Base-by-base conservation (phyloP, 2,113 vertebrate genomes). In the Indicator maculatus region DNA sequence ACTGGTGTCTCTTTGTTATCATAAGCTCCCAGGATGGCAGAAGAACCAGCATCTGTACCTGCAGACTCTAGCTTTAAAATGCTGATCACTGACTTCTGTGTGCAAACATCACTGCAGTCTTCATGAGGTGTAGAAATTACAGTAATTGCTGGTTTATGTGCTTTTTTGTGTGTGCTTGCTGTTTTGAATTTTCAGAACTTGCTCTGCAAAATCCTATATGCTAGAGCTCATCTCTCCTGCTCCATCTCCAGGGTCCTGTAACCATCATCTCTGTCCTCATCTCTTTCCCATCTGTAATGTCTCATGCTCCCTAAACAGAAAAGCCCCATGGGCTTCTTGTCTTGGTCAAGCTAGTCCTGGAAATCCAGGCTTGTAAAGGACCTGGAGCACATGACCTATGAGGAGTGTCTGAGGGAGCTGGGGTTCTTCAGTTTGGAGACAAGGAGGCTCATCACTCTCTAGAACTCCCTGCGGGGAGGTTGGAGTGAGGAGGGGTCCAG, bases 1-100 rank as follows among this genome's bases (percentile, higher is more conserved):
- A 12, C 26, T 2, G 0, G 26, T 50, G 78, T 12, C 61, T 50
- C 0, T 47, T 38, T 2, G 1, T 7, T 17, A 4, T 4, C 47
- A 4, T n/a, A 20, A 67, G 58, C 52, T 64, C 61, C 20, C 11
- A 16, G 26, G 53, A 4, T 30, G 47, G 38, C 33, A 67, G 26
- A 39, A 30, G 4, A 27, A 55, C 24, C 64, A 50, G 86, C 27
- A 38, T 8, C 64, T 1, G 0, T 2, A 2, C 4, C 23, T 23
- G 47, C 59, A 93, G 73, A 6, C 12, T 67, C 65, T 12, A 23
- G 38, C 31, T 86, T 91, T 85, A 2, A 75, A 60, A 76, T n/a
- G 63, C 77, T 44, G 69, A 64, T 83, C 79, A 15, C 60, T n/a
- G 56, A 2, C 0, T 1, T 5, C 0, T 65, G 75, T 70, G 4